These are phyloP conservation scores for Crotalus viridis DNA, from an alignment of 2,113 vertebrate species.

Conservation along the genomic window DNA sequence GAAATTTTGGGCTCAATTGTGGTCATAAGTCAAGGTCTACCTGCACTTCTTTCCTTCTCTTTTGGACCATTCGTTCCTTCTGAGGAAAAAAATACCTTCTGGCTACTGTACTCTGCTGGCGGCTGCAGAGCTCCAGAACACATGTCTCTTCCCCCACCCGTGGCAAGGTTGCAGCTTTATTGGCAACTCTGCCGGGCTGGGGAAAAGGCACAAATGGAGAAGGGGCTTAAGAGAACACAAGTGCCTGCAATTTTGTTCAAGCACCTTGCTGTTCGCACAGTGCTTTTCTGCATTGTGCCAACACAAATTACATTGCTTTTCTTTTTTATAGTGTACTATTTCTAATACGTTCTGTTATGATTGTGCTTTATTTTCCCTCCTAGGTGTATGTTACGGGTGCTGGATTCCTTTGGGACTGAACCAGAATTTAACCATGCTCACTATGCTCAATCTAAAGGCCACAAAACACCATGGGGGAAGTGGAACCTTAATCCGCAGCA, in stretches of 20 bases:
- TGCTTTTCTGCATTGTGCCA: background rate
- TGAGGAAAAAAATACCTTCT: background rate
- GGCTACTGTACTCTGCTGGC: background rate
- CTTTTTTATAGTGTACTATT: background rate
- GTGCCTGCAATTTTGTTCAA: background rate
- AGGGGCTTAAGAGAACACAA: background rate
- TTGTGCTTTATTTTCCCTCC: slow-evolving; percentile 26
- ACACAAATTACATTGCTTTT: background rate
- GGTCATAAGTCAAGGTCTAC: background rate
- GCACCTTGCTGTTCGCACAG: background rate
- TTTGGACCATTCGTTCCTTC: background rate
- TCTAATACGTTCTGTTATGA: background rate
- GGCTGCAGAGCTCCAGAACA: background rate
- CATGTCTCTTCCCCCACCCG: background rate
- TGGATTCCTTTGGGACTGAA: slow-evolving; percentile 97
- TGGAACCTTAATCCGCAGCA: slow-evolving; percentile 99
- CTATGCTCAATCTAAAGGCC: slow-evolving; percentile 96
- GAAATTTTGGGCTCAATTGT: background rate
- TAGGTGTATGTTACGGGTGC: slow-evolving; percentile 95
- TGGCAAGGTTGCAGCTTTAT: background rate
- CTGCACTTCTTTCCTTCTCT: background rate
- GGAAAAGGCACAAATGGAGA: background rate
- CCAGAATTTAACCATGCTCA: slow-evolving; percentile 98
- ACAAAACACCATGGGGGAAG: slow-evolving; percentile 98
- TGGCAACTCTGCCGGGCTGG: background rate